Evolutionary conservation across 2,113 vertebrate genomes (phyloP), one percentile per base, ranked within the genome.

Genomic region (Syngnathus floridae): DNA sequence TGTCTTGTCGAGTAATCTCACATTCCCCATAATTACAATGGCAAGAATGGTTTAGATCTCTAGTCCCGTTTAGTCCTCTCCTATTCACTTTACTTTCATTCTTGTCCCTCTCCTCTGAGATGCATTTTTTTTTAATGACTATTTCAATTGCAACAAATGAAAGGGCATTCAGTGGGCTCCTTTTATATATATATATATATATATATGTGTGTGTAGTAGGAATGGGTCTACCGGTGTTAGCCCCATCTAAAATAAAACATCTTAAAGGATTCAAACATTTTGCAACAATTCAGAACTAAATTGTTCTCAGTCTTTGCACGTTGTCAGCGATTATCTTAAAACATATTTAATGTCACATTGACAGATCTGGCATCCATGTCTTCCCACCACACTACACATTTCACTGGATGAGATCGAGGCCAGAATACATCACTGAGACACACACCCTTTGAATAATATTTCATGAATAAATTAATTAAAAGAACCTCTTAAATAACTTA

Each of bases 401-500:
- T 61, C 57, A 66, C 62, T 82, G 67, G 45, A 40, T 66, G 64
- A 72, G 81, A 72, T 78, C 71, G 52, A 73, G 67, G 66, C 78
- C 65, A 73, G 62, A 71, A 82, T 79, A 78, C 70, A 84, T 76
- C 55, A 78, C 63, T 76, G 82, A 82, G 82, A 75, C 60, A 67
- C 69, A 65, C 77, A 84, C 70, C 58, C 67, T 68, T 69, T 58
- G 77, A 86, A 85, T 76, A 86, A 79, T 84, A 77, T 66, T 78
- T 75, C 75, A 86, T 87, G 49, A 84, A 86, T 88, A 84, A 78
- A 76, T 79, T 86, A 81, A 86, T 87, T 82, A 77, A 83, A 85
- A 79, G 46, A 81, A 82, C 38, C 48, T 71, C 51, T 82, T 79
- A 77, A 74, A 75, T 72, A 79, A 76, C 57, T 78, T 59, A 57